These are phyloP conservation scores for Hippocampus kuda DNA, from an alignment of 2,797 vertebrate genomes.

Conservation along the genomic window DNA sequence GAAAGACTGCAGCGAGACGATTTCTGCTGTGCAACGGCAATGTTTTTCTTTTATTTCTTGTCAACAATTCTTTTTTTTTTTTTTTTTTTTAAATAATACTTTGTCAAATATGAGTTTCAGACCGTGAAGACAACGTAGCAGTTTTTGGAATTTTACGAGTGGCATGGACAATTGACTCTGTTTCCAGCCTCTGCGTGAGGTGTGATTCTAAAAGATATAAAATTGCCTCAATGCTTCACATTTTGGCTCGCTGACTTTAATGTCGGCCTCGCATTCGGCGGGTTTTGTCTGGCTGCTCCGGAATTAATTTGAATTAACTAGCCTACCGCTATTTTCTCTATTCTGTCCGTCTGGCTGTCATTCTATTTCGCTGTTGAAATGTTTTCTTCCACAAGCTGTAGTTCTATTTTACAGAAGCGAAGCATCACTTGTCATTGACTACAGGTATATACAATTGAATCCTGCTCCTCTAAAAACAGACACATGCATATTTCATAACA, in stretches of 20 bases:
- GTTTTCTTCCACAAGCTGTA: too few relatives aligned
- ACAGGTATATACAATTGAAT: too few relatives aligned
- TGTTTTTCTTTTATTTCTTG: constrained; percentile 23
- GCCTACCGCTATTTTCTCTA: too few relatives aligned
- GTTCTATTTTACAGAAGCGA: too few relatives aligned
- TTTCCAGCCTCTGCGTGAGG: constrained; percentile 13
- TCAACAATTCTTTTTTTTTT: constrained; percentile 18
- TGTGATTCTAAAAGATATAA: constrained; percentile 8
- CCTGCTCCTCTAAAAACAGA: too few relatives aligned
- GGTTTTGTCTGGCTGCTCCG: background rate
- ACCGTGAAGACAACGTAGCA: background rate
- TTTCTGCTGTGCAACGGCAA: constrained; percentile 28
- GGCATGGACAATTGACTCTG: constrained; percentile 18
- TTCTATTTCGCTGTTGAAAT: too few relatives aligned
- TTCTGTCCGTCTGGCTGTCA: too few relatives aligned
- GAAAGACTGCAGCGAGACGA: constrained; percentile 18
- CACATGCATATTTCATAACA: too few relatives aligned
- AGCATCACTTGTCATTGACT: too few relatives aligned
- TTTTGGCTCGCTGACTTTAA: background rate
- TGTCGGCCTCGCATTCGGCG: background rate
- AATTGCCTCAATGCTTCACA: background rate
- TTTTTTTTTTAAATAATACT: constrained; percentile 14
- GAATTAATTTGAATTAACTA: background rate
- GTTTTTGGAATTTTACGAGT: constrained; percentile 5
- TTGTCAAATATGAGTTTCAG: constrained; percentile 4